Evolutionary conservation across 2,888 invertebrate genomes (phyloP).

Genomic region (Trimorus sp.): DNA sequence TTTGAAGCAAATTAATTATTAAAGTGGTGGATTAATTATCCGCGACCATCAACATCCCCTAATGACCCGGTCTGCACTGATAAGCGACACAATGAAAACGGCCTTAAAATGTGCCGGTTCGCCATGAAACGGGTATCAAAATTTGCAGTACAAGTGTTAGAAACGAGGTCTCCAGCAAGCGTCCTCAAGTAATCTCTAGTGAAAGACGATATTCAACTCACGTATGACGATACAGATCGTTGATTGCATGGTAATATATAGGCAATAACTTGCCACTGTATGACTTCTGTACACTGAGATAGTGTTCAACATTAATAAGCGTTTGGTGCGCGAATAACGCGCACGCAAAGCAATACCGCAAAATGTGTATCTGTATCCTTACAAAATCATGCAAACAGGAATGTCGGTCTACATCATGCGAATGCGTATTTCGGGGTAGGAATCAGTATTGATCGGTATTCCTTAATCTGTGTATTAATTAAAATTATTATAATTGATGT

Average conservation of each 20-base stretch:
- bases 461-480: no score
- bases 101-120: conserved; percentile 11
- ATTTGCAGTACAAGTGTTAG: conserved; percentile 24
- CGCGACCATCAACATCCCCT: no score
- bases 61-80: conserved; percentile 14
- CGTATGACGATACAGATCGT: conserved; percentile 63
- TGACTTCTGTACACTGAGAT: conserved; percentile 63
- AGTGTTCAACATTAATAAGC: conserved; percentile 65
- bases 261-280: conserved; percentile 60
- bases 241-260: conserved; percentile 66
- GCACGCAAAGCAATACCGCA: conserved; percentile 40
- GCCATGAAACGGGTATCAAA: conserved; percentile 31
- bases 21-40: no score
- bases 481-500: neutral
- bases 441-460: no score
- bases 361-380: conserved; percentile 38
- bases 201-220: conserved; percentile 63
- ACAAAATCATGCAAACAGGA: conserved; percentile 32
- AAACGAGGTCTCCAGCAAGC: conserved; percentile 23
- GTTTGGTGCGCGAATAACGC: conserved; percentile 51
- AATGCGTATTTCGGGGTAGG: conserved; percentile 21
- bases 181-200: conserved; percentile 46
- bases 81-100: conserved; percentile 16
- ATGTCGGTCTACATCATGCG: conserved; percentile 41
- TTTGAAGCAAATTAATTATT: no score